Base-by-base conservation (phyloP, 2,113 vertebrate species). In the Aspiorhynchus laticeps region DNA sequence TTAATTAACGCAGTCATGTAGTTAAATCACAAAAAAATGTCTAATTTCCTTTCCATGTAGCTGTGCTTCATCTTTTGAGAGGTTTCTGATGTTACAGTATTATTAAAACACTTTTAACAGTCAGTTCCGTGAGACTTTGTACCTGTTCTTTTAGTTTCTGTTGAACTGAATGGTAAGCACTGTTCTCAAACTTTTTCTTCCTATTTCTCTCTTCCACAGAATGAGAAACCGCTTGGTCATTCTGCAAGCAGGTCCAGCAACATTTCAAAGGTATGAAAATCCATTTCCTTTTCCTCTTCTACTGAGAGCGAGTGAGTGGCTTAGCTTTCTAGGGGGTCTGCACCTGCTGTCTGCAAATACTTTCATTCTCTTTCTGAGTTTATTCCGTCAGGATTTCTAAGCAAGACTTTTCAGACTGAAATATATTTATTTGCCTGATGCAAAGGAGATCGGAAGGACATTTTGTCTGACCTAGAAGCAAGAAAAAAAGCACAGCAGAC, bases 171-270 rank as follows among this genome's bases (percentile, higher is more conserved):
- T 43, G n/a, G 12, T 65, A 81, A 46, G 59, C 76, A n/a, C 21
- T 67, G 46, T 76, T 82, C 36, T 89, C 33, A 87, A 65, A 59
- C 67, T 3, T 7, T 28, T 36, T 76, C 26, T 59, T 63, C 61
- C 80, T 1, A 89, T 84, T 93, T 90, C 85, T 86, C 90, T 94
- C 89, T 94, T 85, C 95, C 95, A 84, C 96, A 99, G 98, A 97
- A 97, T 96, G 97, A 99, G 92, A 99, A 99, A 93, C 93, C 97
- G 86, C 94, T 97, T 94, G 96, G 96, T 92, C 97, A 96, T 95
- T 98, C 97, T 8, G 89, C 97, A 90, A 99, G 96, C 94, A 95
- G 96, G 88, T 97, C 96, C 87, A 99, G 97, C 94, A 98, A 97
- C 94, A 96, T 97, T 94, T 98, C 97, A 92, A 99, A 99, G 98